Conservation (phyloP, 2,113 vertebrate species). For the Indri indri region DNA sequence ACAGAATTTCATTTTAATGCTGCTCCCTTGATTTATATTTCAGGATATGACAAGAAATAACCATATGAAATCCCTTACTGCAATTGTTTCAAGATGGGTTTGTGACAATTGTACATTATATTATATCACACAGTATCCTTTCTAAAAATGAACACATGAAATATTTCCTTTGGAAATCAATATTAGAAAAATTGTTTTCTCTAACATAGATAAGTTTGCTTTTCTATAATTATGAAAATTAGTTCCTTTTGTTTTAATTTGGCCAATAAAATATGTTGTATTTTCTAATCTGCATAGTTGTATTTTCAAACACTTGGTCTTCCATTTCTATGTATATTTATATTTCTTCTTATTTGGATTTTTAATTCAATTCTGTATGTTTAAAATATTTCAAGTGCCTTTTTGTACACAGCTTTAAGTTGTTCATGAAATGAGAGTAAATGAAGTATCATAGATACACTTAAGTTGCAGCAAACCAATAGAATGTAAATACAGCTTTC, state of each 20-base stretch:
- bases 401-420: not conserved
- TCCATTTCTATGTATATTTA: not conserved
- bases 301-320: not conserved
- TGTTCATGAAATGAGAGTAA: not conserved
- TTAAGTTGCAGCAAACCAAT: not conserved
- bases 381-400: not conserved
- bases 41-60: constrained; percentile 13
- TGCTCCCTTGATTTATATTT: constrained; percentile 29
- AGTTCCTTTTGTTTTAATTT: not conserved
- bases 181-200: not conserved
- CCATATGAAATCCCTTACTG: not conserved
- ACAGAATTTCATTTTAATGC: not conserved
- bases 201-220: not conserved
- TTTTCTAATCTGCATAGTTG: not conserved
- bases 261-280: not conserved
- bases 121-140: not conserved
- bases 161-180: not conserved
- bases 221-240: not conserved
- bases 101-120: not conserved
- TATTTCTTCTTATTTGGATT: not conserved
- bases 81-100: not conserved
- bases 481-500: not conserved
- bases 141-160: not conserved
- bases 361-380: not conserved
- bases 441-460: not conserved